These are phyloP conservation scores for Bombus polaris DNA, from an alignment of 1,140 invertebrate species.

Conservation along the genomic window DNA sequence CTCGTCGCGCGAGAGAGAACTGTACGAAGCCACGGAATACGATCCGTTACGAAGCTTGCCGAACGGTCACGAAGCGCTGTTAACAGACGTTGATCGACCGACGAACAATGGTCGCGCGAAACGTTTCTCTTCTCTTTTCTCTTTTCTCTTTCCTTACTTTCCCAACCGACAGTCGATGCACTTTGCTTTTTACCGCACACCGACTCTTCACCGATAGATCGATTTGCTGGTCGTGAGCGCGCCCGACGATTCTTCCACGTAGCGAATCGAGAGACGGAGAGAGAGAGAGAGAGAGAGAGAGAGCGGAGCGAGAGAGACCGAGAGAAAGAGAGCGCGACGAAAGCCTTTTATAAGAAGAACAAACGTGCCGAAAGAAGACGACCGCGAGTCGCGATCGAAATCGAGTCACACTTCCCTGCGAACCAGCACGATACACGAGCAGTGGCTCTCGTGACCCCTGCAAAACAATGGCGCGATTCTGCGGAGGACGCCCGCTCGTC, in stretches of 20 bases:
- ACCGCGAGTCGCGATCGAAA: neutral
- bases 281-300: neutral
- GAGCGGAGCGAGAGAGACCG: neutral
- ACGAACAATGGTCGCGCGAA: conserved; percentile 67
- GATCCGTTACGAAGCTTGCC: conserved; percentile 65
- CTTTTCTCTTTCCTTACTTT: conserved; percentile 46
- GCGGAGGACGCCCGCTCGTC: conserved; percentile 21
- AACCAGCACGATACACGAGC: conserved; percentile 25
- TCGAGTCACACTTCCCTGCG: conserved; percentile 3
- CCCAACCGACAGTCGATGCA: neutral
- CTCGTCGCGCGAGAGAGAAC: conserved; percentile 31
- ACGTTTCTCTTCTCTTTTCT: conserved; percentile 44
- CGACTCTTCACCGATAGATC: neutral
- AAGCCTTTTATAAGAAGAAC: neutral
- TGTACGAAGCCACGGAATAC: conserved; percentile 34
- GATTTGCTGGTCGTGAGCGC: too few relatives aligned
- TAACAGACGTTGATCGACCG: conserved; percentile 64
- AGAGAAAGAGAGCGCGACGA: neutral
- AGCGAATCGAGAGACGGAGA: neutral
- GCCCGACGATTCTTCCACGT: neutral
- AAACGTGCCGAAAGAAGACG: neutral
- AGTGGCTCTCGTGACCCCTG: conserved; percentile 39
- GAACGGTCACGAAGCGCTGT: conserved; percentile 56
- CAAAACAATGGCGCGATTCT: conserved; percentile 58
- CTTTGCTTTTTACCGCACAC: neutral